Base-by-base conservation (phyloP, 2,888 invertebrate genomes). In the Phorcus lineatus region DNA sequence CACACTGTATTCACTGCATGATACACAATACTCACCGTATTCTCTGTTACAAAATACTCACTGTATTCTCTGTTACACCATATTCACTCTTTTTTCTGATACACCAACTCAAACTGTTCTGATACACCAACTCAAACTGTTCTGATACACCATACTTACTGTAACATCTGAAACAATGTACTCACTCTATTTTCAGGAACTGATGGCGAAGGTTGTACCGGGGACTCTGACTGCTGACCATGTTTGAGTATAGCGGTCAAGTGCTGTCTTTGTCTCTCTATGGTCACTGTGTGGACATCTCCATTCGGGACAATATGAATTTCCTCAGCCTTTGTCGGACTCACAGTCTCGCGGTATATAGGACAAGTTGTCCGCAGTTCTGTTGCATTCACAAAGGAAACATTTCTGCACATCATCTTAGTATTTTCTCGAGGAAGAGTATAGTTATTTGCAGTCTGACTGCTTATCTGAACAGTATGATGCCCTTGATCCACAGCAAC, bases 391-490 rank as follows among this genome's bases (percentile, higher is more conserved):
- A 81, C 76, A 17, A 81, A 62, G 28, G 74, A 54, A 66, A 81
- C 36, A 66, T 55, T 78, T n/a, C 22, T 76, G 81, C 78, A 76
- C n/a, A 76, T 53, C 40, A 81, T 13, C 9, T 54, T 47, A 36
- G 54, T 81, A 16, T 67, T 67, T 52, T 74, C 62, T 22, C 74
- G 24, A n/a, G 78, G 80, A 54, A 77, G 75, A 19, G 74, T 54
- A 36, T 67, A 79, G 28, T 54, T 78, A 40, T 79, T 79, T 28
- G 75, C 55, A 2, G 81, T 74, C 28, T 57, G 78, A 3, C 75
- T 28, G 28, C 81, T 79, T 17, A 81, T 24, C 57, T 81, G 81
- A 7, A 79, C 81, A 2, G 79, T 81, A 24, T 52, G 17, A 17
- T 36, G 74, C 13, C 52, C 24, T 22, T 11, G n/a, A 24, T 52